Percentiles rank a stretch among this genome's conserved stretches.
Evolutionary conservation across 2,113 vertebrate genomes (phyloP).

Genomic region (Calidris pugnax): DNA sequence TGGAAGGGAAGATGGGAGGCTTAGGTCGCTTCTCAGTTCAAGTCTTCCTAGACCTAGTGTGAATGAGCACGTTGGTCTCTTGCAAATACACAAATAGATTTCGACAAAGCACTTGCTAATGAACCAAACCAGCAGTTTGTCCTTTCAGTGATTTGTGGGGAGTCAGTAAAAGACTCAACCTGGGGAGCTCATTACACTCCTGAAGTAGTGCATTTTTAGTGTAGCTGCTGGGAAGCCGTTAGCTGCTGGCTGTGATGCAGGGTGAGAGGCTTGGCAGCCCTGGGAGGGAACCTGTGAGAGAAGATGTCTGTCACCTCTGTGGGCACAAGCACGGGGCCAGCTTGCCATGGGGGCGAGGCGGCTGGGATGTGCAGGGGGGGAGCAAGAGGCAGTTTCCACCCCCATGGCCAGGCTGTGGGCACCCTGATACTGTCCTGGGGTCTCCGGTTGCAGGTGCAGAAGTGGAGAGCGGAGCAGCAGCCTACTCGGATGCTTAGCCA

Average conservation of each 20-base stretch:
- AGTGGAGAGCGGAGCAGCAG: not conserved
- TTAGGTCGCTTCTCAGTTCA: not conserved
- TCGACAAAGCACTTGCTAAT: not conserved
- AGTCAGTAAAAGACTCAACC: not conserved
- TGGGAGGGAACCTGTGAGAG: not conserved
- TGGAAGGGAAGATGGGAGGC: not conserved
- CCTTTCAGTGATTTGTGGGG: slow-evolving; percentile 14
- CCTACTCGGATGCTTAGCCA: not conserved
- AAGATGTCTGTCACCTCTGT: accelerated
- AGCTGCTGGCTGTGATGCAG: not conserved
- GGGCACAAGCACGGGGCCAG: accelerated
- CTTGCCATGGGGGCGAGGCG: not conserved
- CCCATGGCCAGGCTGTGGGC: not conserved
- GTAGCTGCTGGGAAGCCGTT: slow-evolving; percentile 35
- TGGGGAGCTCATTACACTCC: slow-evolving; percentile 18
- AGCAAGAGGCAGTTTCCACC: accelerated
- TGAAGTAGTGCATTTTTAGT: slow-evolving; percentile 23
- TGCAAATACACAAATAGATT: not conserved
- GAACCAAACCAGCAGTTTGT: not conserved
- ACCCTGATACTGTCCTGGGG: accelerated
- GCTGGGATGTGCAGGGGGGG: not conserved
- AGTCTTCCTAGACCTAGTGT: not conserved
- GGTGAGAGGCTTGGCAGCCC: not conserved
- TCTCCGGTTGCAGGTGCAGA: not conserved
- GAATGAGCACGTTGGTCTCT: not conserved